Percentiles rank a stretch among this genome's conserved stretches.
phyloP scores from a whole-genome alignment of 2,113 vertebrate species.

The Neogale vison region DNA sequence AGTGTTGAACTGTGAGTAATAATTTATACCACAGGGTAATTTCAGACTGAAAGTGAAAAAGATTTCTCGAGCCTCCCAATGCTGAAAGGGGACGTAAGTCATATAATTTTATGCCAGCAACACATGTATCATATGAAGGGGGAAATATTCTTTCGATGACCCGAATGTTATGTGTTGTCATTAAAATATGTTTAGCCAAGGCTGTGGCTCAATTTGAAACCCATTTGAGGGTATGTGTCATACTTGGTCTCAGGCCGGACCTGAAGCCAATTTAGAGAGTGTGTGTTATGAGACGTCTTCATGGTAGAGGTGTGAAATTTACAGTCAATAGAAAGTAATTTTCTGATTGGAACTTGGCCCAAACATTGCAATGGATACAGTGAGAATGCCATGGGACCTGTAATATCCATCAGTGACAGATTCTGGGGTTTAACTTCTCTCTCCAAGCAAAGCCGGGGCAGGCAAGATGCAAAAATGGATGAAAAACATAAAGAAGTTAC shows the following conservation, averaged over 20 bases:
- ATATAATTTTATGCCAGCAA: slow-evolving; percentile 75
- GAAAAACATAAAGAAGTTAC: not conserved
- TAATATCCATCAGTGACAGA: slow-evolving; percentile 39
- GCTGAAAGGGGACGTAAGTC: slow-evolving; percentile 67
- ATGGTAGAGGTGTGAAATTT: slow-evolving; percentile 64
- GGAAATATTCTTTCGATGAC: slow-evolving; percentile 59
- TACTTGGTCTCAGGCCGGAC: slow-evolving; percentile 38
- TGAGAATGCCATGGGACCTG: not conserved
- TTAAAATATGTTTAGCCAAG: slow-evolving; percentile 69
- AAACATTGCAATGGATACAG: slow-evolving; percentile 12
- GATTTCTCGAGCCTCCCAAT: slow-evolving; percentile 68
- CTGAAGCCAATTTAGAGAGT: slow-evolving; percentile 65
- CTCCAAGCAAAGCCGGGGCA: not conserved
- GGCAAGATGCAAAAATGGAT: not conserved
- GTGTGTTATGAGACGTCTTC: slow-evolving; percentile 53
- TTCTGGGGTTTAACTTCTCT: slow-evolving; percentile 45
- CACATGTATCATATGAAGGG: slow-evolving; percentile 64
- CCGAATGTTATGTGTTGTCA: slow-evolving; percentile 60
- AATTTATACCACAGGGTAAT: slow-evolving; percentile 78
- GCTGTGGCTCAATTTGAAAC: slow-evolving; percentile 61
- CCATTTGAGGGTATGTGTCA: slow-evolving; percentile 54
- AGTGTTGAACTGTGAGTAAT: slow-evolving; percentile 73
- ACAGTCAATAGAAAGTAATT: slow-evolving; percentile 71
- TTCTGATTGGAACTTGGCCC: slow-evolving; percentile 75
- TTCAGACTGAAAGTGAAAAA: slow-evolving; percentile 74